These are phyloP conservation scores for Oscheius sp. DNA, from an alignment of 2,888 invertebrate species.

Conservation along the genomic window DNA sequence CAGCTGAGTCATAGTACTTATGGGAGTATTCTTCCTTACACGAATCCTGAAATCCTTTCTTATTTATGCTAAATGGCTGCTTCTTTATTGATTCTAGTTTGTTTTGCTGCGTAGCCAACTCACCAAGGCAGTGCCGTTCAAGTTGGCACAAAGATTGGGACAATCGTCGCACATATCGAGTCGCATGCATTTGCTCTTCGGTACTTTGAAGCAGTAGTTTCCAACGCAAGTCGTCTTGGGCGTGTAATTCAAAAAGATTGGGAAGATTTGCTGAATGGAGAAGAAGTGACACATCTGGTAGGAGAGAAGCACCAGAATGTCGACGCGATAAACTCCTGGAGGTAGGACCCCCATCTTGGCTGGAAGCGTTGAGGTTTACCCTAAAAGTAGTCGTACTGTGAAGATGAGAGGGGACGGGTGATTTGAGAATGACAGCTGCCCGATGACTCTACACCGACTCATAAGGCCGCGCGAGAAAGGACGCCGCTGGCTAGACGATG, in stretches of 20 bases:
- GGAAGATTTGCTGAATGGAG: conserved; percentile 55
- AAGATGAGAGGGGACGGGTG: too few relatives aligned
- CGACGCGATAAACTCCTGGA: conserved; percentile 48
- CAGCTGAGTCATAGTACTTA: conserved; percentile 47
- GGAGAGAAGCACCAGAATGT: conserved; percentile 46
- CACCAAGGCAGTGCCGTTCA: conserved; percentile 8
- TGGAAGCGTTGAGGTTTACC: too few relatives aligned
- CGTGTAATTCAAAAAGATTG: conserved; percentile 58
- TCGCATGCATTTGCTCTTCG: conserved; percentile 48
- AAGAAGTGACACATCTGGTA: conserved; percentile 57
- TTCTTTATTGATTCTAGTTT: neutral
- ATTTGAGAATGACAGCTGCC: too few relatives aligned
- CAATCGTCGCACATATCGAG: conserved; percentile 19
- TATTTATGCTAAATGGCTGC: neutral
- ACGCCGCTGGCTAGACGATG: too few relatives aligned
- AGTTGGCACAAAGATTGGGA: conserved; percentile 35
- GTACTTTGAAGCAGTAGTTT: conserved; percentile 39
- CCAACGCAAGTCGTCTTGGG: conserved; percentile 48
- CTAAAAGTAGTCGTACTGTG: too few relatives aligned
- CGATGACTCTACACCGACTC: too few relatives aligned
- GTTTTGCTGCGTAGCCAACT: neutral
- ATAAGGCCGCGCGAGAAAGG: too few relatives aligned
- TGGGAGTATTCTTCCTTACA: conserved; percentile 41
- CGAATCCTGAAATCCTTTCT: conserved; percentile 24
- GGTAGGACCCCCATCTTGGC: conserved; percentile 17